Base-by-base conservation (phyloP, 2,888 invertebrate genomes). In the Melinopterus prodromus region DNA sequence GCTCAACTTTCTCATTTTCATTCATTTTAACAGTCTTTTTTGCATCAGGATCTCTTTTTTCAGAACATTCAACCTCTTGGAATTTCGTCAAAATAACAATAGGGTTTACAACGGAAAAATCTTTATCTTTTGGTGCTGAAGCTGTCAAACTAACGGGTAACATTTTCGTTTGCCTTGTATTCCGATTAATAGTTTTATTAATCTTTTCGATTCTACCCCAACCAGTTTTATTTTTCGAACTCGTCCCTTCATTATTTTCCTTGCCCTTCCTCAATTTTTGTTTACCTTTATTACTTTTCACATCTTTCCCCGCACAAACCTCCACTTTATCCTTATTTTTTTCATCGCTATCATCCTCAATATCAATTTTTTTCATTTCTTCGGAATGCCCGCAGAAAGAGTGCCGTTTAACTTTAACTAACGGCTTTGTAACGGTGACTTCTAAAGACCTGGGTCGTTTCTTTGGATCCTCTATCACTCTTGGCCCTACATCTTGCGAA, bases 281-380 rank as follows among this genome's bases (percentile, higher is more conserved):
- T 77, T 72, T 53, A 12, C n/a, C 15, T 9, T 53, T 70, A 70
- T 1, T 35, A 76, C 77, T 79, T 70, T 35, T 37, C 71, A 81
- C 83, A 86, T 76, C 86, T 84, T 70, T 87, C 85, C 83, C 87
- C 88, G 14, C 86, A 81, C 76, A 87, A 81, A 86, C 70, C 38
- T 84, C 83, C 7, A 83, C 83, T 79, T 84, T 84, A 75, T 85
- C 83, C 6, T 72, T 76, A 79, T 83, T 80, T 69, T 80, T 81
- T n/a, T 82, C 76, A 26, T 84, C 84, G 36, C 84, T 83, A 74
- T 85, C 84, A 15, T 84, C 85, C 38, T 83, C 83, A 71, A 80
- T 74, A 76, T 85, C 85, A 71, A 86, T 85, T 14, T 85, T 86
- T 12, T 82, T 80, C 37, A 85, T 81, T 70, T 82, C 78, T 38